phyloP scores from a whole-genome alignment of 1,140 invertebrate genomes.

The Hirudo medicinalis region DNA sequence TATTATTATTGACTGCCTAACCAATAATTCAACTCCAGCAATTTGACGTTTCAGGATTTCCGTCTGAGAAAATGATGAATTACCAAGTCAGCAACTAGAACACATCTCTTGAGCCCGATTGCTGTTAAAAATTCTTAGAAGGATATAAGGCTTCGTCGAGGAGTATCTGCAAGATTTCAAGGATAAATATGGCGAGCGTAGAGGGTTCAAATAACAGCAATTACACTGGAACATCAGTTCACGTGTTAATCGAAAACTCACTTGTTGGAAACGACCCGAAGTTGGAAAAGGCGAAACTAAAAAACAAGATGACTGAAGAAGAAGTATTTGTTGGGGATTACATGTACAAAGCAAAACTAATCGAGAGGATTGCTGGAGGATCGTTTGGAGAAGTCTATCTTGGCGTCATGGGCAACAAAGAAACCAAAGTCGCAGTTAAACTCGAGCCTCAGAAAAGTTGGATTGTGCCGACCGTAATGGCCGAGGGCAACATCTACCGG shows the following conservation, averaged over 20 bases:
- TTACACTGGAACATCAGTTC: conserved; percentile 11
- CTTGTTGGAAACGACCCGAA: not conserved
- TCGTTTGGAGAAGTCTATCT: conserved; percentile 24
- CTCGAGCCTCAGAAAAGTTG: conserved; percentile 20
- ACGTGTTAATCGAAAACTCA: not conserved
- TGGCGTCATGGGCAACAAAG: conserved; percentile 11
- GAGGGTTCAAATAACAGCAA: conserved; percentile 3
- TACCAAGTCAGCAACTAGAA: too few species aligned
- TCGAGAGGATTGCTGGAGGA: conserved; percentile 18
- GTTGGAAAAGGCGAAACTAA: conserved; percentile 9
- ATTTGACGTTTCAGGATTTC: too few species aligned
- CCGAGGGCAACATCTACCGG: conserved; percentile 24
- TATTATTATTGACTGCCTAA: too few species aligned
- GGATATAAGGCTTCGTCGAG: too few species aligned
- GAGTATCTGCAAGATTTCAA: too few species aligned
- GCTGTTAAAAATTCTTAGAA: too few species aligned
- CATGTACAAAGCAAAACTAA: conserved; percentile 14
- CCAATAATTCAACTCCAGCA: too few species aligned
- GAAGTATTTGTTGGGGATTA: conserved; percentile 12
- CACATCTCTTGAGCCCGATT: too few species aligned
- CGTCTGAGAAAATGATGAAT: too few species aligned
- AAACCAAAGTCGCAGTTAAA: conserved; percentile 22
- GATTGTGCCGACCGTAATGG: conserved; percentile 15
- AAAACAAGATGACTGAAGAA: not conserved
- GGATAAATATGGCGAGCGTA: not conserved